Base-by-base conservation (phyloP, 2,113 vertebrate species). In the Gambusia holbrooki region DNA sequence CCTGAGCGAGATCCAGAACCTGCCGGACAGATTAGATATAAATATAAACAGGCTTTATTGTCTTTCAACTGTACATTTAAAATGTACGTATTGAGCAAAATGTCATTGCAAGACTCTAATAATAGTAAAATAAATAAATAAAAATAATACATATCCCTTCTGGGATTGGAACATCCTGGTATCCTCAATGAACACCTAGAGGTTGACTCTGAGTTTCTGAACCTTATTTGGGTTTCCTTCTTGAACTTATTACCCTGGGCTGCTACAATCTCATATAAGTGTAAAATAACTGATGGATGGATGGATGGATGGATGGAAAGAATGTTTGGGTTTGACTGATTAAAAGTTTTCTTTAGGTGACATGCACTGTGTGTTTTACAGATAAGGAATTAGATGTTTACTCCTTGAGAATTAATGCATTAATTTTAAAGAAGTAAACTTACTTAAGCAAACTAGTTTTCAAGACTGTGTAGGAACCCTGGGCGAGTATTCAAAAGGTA, bases 401-500 rank as follows among this genome's bases (percentile, higher is more conserved):
- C 19, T 54, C 19, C 48, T 54, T n/a, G n/a, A n/a, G 51, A 11
- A 58, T 58, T n/a, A n/a, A 25, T 9, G 10, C 3, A n/a, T 58
- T 58, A 11, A 58, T n/a, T 58, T 58, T 25, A 25, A 58, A n/a
- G 51, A 58, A n/a, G 10, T 14, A 14, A 42, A 42, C 14, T 15
- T 15, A 58, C 19, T 25, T 58, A 58, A 58, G 7, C 22, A 7
- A 58, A 58, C 17, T 58, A 10, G 51, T 58, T 25, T n/a, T 58
- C 0, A 58, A 58, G 51, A 58, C 51, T 58, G 2, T 10, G 22
- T 3, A 58, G 25, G 17, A 9, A 33, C 19, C 29, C 10, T 33
- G n/a, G 19, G 25, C 28, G 77, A 81, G 81, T 82, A 86, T 84
- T 74, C 40, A 9, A 77, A 76, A 83, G 60, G 80, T 76, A 70